Conservation (phyloP, 2,113 vertebrate species). For the Cheirogaleus medius region DNA sequence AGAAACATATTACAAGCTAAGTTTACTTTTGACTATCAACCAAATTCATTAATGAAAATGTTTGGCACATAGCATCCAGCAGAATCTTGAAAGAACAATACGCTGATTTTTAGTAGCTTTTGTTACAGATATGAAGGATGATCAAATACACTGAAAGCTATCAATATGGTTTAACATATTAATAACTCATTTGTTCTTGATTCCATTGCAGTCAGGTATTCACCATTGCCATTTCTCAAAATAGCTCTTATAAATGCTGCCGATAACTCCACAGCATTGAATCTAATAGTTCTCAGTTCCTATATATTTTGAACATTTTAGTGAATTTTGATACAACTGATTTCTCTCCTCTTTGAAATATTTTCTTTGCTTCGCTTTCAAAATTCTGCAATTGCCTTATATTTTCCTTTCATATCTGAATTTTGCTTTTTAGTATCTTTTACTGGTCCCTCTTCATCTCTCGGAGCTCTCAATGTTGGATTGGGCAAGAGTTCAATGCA, state of each 20-base stretch:
- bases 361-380: background rate
- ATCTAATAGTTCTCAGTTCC: background rate
- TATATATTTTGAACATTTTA: background rate
- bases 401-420: background rate
- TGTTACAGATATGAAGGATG: background rate
- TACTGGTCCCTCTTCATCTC: background rate
- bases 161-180: background rate
- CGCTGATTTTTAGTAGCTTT: background rate
- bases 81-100: background rate
- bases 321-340: background rate
- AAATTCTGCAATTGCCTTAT: background rate
- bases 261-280: background rate
- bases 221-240: background rate
- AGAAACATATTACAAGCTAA: background rate
- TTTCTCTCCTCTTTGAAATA: background rate
- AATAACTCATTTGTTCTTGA: background rate
- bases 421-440: background rate
- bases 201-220: background rate
- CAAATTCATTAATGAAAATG: background rate
- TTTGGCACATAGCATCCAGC: background rate
- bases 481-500: no score
- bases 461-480: no score
- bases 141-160: background rate
- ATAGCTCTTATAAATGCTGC: background rate
- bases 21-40: background rate